phyloP scores from a whole-genome alignment of 2,888 invertebrate genomes.

The Toxonevra muliebris region DNA sequence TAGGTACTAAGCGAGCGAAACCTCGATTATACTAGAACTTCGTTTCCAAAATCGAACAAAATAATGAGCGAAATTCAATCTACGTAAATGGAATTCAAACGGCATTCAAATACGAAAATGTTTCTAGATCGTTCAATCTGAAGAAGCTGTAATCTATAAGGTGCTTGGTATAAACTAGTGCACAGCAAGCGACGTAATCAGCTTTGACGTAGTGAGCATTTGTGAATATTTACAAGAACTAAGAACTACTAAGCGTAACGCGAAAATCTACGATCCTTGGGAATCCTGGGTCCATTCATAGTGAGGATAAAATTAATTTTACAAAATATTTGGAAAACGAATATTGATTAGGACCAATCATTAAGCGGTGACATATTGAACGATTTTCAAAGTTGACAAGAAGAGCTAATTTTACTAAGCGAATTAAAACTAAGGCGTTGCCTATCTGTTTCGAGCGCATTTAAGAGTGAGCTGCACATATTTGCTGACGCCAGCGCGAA shows the following conservation, averaged over 20 bases:
- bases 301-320: conserved; percentile 24
- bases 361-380: conserved; percentile 5
- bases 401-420: neutral
- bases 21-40: conserved; percentile 19
- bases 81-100: conserved; percentile 37
- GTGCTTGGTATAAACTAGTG: conserved; percentile 4
- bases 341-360: conserved; percentile 13
- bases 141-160: neutral
- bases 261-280: conserved; percentile 23
- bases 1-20: conserved; percentile 34
- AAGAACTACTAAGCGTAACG: conserved; percentile 5
- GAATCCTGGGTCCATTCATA: conserved; percentile 12
- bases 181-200: conserved; percentile 1
- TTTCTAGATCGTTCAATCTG: neutral
- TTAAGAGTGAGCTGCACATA: too few relatives aligned
- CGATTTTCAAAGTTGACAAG: neutral
- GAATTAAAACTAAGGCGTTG: neutral
- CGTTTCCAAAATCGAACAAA: conserved; percentile 19
- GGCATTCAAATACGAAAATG: neutral
- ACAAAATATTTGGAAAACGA: conserved; percentile 18
- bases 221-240: neutral
- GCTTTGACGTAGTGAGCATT: neutral
- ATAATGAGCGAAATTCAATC: conserved; percentile 36
- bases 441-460: too few relatives aligned
- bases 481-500: too few relatives aligned